Base-by-base conservation (phyloP, 2,888 invertebrate genomes). In the Scaptodrosophila latifasciaeformis region DNA sequence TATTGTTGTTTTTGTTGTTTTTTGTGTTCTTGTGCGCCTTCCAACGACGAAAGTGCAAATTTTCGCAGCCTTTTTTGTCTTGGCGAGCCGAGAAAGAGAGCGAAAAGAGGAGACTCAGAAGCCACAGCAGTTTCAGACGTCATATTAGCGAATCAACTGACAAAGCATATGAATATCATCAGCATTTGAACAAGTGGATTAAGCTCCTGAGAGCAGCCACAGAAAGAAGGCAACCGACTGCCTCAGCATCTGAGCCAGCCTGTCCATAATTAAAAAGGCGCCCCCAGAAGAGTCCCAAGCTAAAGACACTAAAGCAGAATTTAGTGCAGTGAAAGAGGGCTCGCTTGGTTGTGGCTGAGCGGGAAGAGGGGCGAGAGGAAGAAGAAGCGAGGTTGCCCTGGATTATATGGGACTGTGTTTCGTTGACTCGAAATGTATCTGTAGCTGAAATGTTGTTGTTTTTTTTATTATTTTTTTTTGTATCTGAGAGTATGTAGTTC, bases 111-210 rank as follows among this genome's bases (percentile, higher is more conserved):
- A 34, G 15, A 37, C 37, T n/a, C 37, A 37, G 18, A 12, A 15
- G 17, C 37, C 37, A 15, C n/a, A n/a, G 19, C 69, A 68, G 54
- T 77, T 67, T 74, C 80, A 77, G 77, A 77, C 80, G 75, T 75
- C 75, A 80, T 80, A 75, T 75, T 75, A 75, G 77, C 74, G 80
- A 75, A 77, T 80, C 80, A 75, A 77, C 75, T 75, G 75, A 75
- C 75, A 75, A 80, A 80, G 80, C 78, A 77, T 70, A 80, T 75
- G 80, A 75, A 80, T 75, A 75, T 75, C 75, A 75, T 70, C 80
- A 80, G 77, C 74, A 61, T 75, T 75, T 75, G 74, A 75, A 79
- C 74, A 79, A 76, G 80, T 74, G 72, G 72, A 74, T 74, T 74
- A 74, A 74, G 65, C 37, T 53, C 56, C 46, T 24, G 24, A n/a